Conservation (phyloP, 2,888 invertebrate species). For the Drepanosiphum platanoidis region DNA sequence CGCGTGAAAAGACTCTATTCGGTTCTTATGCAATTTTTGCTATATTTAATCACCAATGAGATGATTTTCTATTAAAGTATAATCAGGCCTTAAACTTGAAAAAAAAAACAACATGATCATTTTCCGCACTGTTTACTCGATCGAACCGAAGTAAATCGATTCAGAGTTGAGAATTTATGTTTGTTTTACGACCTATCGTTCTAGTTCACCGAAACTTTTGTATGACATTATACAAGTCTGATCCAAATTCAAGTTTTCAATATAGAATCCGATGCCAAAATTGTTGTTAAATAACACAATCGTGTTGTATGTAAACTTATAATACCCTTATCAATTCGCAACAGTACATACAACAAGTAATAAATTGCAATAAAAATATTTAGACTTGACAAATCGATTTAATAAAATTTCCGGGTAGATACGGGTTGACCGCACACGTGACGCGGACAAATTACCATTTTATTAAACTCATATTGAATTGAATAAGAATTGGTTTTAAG, state of each 20-base stretch:
- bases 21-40: too few relatives aligned
- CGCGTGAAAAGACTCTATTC: too few relatives aligned
- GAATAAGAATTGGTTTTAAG: neutral
- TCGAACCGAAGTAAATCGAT: too few relatives aligned
- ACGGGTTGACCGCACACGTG: neutral
- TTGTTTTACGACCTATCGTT: neutral
- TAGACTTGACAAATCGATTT: neutral
- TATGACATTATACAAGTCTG: too few relatives aligned
- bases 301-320: too few relatives aligned
- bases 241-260: neutral
- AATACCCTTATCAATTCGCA: too few relatives aligned
- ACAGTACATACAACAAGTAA: neutral
- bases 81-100: too few relatives aligned
- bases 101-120: too few relatives aligned
- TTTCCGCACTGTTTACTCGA: too few relatives aligned
- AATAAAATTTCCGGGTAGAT: too few relatives aligned
- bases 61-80: too few relatives aligned
- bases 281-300: slow-evolving; percentile 4
- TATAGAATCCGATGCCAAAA: slow-evolving; percentile 14
- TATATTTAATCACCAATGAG: too few relatives aligned
- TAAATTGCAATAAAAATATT: neutral
- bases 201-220: neutral
- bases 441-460: neutral
- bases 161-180: neutral
- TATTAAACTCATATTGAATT: neutral